These are phyloP conservation scores for Rhadina sibilatrix DNA, from an alignment of 2,113 vertebrate species.

Conservation along the genomic window DNA sequence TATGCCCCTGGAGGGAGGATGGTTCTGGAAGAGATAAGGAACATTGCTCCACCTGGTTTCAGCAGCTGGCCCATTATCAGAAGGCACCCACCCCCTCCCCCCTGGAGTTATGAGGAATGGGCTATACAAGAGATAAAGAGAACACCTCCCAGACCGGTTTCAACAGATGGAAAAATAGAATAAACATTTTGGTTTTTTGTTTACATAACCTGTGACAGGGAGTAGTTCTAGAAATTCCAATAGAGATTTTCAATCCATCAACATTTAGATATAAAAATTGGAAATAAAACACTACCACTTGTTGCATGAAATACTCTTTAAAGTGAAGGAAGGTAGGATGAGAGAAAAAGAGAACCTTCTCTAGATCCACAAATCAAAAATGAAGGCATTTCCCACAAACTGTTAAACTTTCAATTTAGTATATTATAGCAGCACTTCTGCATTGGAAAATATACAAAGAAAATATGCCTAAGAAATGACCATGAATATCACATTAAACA, in stretches of 20 bases:
- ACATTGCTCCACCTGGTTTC: too few relatives aligned
- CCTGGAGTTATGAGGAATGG: too few relatives aligned
- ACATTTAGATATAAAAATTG: background rate
- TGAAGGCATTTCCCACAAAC: background rate
- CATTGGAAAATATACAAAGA: background rate
- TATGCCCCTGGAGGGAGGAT: too few relatives aligned
- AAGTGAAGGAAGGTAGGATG: background rate
- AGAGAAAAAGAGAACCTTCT: background rate
- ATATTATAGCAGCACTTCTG: background rate
- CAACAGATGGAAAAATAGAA: too few relatives aligned
- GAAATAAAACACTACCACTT: background rate
- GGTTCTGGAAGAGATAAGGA: too few relatives aligned
- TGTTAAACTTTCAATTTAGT: background rate
- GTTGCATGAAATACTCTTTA: background rate
- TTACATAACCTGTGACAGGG: too few relatives aligned
- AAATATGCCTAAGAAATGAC: background rate
- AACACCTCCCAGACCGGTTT: too few relatives aligned
- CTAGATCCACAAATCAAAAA: background rate
- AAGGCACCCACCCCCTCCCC: too few relatives aligned
- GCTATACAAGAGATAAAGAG: too few relatives aligned
- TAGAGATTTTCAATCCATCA: background rate
- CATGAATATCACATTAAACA: background rate
- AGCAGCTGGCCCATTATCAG: too few relatives aligned
- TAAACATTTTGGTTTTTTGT: too few relatives aligned
- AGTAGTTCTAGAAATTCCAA: background rate